These are phyloP conservation scores for Nymphalis urticae DNA, from an alignment of 2,888 invertebrate species.

Conservation along the genomic window DNA sequence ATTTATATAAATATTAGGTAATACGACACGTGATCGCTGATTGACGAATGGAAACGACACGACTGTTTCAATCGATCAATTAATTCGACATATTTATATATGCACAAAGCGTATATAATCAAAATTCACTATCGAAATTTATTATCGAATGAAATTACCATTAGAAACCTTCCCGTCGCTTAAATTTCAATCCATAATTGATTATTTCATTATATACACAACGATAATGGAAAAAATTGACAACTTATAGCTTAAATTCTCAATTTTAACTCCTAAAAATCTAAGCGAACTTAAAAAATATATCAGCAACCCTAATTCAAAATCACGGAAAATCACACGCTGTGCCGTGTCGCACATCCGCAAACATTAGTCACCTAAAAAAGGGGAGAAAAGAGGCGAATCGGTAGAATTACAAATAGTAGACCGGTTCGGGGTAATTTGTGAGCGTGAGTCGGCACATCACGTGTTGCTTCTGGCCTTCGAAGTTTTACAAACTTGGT, in stretches of 20 bases:
- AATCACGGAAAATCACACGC: conserved; percentile 43
- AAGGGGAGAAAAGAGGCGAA: conserved; percentile 37
- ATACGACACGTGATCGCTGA: too few species aligned
- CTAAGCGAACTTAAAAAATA: not conserved
- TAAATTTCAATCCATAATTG: too few species aligned
- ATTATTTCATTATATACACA: too few species aligned
- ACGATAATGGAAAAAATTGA: too few species aligned
- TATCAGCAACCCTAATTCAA: conserved; percentile 32
- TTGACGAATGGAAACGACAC: too few species aligned
- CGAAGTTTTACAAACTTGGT: not conserved
- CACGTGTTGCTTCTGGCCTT: conserved; percentile 44
- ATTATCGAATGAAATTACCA: too few species aligned
- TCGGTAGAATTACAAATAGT: conserved; percentile 39
- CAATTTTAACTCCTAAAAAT: not conserved
- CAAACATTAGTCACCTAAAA: conserved; percentile 49
- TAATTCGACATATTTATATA: too few species aligned
- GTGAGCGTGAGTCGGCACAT: conserved; percentile 44
- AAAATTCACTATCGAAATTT: too few species aligned
- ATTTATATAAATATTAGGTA: too few species aligned
- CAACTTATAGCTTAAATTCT: not conserved
- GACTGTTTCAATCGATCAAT: too few species aligned
- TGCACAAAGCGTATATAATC: too few species aligned
- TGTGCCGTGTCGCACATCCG: conserved; percentile 42
- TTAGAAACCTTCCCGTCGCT: too few species aligned
- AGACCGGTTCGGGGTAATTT: conserved; percentile 43